Conservation (phyloP, 64 coral and sea anemone species). For the Dendronephthya gigantea region DNA sequence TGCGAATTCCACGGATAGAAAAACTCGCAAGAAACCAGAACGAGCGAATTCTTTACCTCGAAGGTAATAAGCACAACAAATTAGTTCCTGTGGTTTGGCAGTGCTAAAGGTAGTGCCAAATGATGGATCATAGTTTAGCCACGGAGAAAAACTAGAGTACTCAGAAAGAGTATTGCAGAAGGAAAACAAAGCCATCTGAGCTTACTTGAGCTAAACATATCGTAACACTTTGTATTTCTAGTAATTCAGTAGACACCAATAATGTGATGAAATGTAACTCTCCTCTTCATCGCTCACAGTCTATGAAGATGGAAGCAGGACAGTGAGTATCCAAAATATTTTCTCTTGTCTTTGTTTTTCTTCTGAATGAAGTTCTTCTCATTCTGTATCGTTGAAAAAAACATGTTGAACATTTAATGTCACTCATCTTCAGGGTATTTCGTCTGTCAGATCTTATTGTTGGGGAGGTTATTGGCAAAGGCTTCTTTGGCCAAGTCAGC, state of each 20-base stretch:
- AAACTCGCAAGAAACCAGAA: not conserved
- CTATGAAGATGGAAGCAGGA: not conserved
- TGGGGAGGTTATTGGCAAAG: constrained; percentile 86
- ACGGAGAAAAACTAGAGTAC: no score
- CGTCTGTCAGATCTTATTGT: constrained; percentile 74
- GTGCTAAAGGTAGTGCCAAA: no score
- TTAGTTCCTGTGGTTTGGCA: no score
- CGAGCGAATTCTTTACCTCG: not conserved
- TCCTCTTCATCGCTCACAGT: not conserved
- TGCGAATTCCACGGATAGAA: not conserved
- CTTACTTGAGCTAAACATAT: no score
- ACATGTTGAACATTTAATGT: not conserved
- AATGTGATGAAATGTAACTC: not conserved
- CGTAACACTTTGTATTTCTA: not conserved
- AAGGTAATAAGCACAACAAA: not conserved
- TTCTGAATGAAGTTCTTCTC: not conserved
- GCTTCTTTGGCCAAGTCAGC: constrained; percentile 94
- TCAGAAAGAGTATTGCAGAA: no score
- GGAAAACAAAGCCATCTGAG: no score
- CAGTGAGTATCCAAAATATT: not conserved
- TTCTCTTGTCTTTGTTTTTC: not conserved
- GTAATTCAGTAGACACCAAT: not conserved
- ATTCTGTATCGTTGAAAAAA: not conserved
- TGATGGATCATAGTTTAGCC: no score
- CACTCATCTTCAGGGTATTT: constrained; percentile 58